Conservation (phyloP, 2,113 vertebrate genomes). For the Megaleporinus macrocephalus region DNA sequence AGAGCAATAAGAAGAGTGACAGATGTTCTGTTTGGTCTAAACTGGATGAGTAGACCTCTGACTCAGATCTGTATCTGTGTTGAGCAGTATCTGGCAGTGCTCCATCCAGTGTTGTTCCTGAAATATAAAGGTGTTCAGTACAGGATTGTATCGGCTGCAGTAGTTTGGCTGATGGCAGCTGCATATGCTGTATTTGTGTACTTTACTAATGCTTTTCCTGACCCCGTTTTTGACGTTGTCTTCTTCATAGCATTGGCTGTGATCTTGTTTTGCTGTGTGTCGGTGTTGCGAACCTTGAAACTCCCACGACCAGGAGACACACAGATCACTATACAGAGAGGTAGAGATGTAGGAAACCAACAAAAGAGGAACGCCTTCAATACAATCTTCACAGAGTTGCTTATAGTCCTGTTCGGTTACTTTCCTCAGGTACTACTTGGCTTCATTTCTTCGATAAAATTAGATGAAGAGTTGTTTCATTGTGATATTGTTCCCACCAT, state of each 20-base stretch:
- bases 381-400: not conserved
- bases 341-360: not conserved
- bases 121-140: too few species aligned
- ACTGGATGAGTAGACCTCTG: slow-evolving; percentile 16
- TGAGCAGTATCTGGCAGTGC: too few species aligned
- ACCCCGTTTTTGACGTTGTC: too few species aligned
- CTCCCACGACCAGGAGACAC: not conserved
- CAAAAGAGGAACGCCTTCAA: slow-evolving; percentile 16
- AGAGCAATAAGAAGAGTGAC: not conserved
- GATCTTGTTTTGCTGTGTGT: too few species aligned
- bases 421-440: too few species aligned
- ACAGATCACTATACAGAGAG: not conserved
- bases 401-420: too few species aligned
- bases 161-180: too few species aligned
- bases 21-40: not conserved
- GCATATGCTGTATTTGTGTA: too few species aligned
- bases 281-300: slow-evolving; percentile 1
- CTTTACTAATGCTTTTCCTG: not conserved
- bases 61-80: slow-evolving; percentile 32
- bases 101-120: too few species aligned
- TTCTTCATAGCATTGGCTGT: not conserved
- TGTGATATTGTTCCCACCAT: slow-evolving; percentile 3
- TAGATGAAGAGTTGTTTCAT: too few species aligned
- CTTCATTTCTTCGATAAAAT: too few species aligned
- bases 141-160: too few species aligned